Conservation (phyloP, 2,113 vertebrate genomes). For the Pseudopipra pipra region DNA sequence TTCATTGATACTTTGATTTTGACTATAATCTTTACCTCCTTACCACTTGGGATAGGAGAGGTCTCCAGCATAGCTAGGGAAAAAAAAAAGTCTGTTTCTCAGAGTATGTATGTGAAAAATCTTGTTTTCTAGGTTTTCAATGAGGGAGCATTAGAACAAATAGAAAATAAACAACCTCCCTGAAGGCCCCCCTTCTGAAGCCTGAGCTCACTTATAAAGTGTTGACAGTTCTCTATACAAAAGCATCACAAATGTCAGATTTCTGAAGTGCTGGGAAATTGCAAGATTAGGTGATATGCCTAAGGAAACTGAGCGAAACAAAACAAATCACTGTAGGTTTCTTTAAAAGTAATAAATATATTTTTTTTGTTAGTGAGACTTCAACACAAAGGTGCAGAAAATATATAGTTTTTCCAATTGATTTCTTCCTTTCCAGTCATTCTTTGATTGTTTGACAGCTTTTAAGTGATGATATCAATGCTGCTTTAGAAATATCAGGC, state of each 20-base stretch:
- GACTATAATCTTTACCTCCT: background rate
- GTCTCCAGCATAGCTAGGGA: background rate
- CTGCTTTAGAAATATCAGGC: constrained; percentile 47
- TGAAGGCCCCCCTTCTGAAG: background rate
- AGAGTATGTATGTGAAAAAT: background rate
- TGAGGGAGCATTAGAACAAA: background rate
- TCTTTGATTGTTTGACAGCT: constrained; percentile 57
- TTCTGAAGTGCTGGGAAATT: background rate
- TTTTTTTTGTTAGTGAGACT: constrained; percentile 2
- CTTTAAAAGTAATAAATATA: constrained; percentile 46
- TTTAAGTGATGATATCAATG: constrained; percentile 41
- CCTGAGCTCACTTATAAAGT: background rate
- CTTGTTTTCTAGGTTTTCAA: background rate
- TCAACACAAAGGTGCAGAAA: constrained; percentile 1
- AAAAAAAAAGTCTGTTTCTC: background rate
- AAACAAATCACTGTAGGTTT: background rate
- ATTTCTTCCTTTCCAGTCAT: constrained; percentile 54
- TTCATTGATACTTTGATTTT: background rate
- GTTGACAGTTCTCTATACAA: background rate
- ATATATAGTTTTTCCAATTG: constrained; percentile 36
- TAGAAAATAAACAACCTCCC: constrained; percentile 1
- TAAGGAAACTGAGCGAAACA: constrained; percentile 50
- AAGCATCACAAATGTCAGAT: background rate
- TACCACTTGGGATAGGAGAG: fast-evolving
- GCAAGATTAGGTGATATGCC: constrained; percentile 34